These are phyloP conservation scores for Dolomedes plantarius DNA, from an alignment of 2,888 invertebrate genomes.

Conservation along the genomic window DNA sequence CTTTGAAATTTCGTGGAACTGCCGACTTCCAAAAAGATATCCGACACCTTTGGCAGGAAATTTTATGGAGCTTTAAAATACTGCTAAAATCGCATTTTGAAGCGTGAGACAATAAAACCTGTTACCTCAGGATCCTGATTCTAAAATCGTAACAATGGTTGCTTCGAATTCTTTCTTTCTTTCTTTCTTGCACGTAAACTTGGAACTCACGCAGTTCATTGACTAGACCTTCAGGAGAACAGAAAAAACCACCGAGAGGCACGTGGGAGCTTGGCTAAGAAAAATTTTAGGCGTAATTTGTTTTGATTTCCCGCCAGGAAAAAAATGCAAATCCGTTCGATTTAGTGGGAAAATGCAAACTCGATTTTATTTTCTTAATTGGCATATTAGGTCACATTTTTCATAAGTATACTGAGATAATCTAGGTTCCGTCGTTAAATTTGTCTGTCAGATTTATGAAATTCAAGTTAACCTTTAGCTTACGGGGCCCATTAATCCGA, in stretches of 20 bases:
- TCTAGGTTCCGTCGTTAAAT: too few relatives aligned
- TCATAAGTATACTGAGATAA: too few relatives aligned
- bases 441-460: too few relatives aligned
- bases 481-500: too few relatives aligned
- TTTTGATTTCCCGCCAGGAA: not conserved
- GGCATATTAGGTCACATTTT: too few relatives aligned
- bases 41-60: not conserved
- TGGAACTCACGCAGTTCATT: not conserved
- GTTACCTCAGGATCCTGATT: not conserved
- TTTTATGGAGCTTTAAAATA: not conserved
- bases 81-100: not conserved
- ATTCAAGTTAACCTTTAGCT: too few relatives aligned
- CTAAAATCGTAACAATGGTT: not conserved
- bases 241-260: not conserved
- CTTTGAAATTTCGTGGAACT: not conserved
- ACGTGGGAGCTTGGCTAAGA: not conserved
- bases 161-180: not conserved
- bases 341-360: too few relatives aligned
- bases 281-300: not conserved
- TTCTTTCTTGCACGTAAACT: not conserved
- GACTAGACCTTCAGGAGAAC: not conserved
- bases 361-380: too few relatives aligned
- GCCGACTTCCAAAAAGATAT: not conserved
- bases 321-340: too few relatives aligned
- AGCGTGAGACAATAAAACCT: not conserved